phyloP scores from a whole-genome alignment of 2,888 invertebrate species.

The Hydriomena furcata region DNA sequence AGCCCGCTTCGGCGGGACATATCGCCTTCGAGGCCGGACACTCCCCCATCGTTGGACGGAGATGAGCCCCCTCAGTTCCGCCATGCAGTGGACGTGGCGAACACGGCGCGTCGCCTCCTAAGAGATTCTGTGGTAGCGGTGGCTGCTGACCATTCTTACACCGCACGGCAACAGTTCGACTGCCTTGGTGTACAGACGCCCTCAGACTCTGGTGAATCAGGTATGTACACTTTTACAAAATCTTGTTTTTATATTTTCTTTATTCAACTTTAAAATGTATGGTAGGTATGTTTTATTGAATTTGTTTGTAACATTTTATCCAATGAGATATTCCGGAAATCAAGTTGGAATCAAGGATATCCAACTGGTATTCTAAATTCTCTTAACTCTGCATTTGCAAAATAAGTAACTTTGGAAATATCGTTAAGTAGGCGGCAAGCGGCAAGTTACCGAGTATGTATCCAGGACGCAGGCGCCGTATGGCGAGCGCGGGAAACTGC shows the following conservation, averaged over 20 bases:
- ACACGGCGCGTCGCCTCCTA: slow-evolving; percentile 69
- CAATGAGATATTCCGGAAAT: no score
- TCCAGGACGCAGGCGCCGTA: slow-evolving; percentile 73
- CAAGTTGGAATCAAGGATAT: no score
- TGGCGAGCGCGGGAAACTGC: slow-evolving; percentile 79
- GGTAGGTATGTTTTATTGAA: no score
- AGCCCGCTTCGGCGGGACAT: slow-evolving; percentile 66
- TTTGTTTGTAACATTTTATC: no score
- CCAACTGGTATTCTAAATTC: slow-evolving; percentile 4
- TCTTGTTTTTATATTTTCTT: background rate
- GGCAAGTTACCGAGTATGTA: slow-evolving; percentile 54
- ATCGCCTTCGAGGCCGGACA: slow-evolving; percentile 73
- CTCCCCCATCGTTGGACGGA: slow-evolving; percentile 72
- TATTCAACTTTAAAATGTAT: no score
- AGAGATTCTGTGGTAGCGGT: slow-evolving; percentile 69
- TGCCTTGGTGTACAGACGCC: slow-evolving; percentile 92
- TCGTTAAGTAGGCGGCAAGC: slow-evolving; percentile 58
- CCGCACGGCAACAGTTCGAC: slow-evolving; percentile 86
- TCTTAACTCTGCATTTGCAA: slow-evolving; percentile 19
- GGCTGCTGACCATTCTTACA: slow-evolving; percentile 87
- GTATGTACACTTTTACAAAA: slow-evolving; percentile 58
- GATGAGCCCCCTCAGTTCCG: slow-evolving; percentile 75
- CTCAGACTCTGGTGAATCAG: slow-evolving; percentile 93
- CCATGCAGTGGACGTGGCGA: slow-evolving; percentile 74
- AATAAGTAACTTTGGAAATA: slow-evolving; percentile 31